Conservation (phyloP, 2,797 vertebrate species). For the Coilia nasus region DNA sequence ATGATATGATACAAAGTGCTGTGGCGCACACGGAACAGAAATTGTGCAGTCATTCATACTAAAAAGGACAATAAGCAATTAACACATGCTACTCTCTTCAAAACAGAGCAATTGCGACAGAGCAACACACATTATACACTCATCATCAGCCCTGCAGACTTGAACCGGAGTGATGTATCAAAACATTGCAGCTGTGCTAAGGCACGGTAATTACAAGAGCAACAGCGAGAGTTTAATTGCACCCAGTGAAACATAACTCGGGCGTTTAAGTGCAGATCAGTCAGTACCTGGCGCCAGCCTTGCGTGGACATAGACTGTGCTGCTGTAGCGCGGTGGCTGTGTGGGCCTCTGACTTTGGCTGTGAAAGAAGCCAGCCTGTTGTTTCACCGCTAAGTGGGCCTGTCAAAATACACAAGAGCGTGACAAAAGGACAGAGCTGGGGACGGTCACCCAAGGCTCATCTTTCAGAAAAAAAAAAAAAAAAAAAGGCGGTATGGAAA, state of each 20-base stretch:
- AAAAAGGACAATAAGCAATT: neutral
- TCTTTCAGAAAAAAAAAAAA: neutral
- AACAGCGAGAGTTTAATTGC: neutral
- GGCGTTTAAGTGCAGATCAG: neutral
- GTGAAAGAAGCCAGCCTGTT: neutral
- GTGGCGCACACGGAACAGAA: neutral
- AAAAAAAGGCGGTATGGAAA: neutral
- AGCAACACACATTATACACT: neutral
- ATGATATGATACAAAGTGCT: neutral
- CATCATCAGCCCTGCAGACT: neutral
- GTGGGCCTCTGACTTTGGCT: neutral
- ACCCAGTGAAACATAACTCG: constrained; percentile 6
- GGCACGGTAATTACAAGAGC: neutral
- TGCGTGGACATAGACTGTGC: neutral
- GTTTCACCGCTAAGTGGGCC: constrained; percentile 21
- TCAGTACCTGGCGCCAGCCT: neutral
- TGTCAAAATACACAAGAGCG: constrained; percentile 24
- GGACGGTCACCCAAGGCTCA: neutral
- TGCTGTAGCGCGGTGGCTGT: neutral
- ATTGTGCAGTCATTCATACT: neutral
- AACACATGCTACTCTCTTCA: neutral
- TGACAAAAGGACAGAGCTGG: constrained; percentile 10
- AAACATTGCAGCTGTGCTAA: neutral
- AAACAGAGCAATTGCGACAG: neutral
- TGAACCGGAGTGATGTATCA: neutral